Percentiles rank a stretch among this genome's conserved stretches.
Conservation (phyloP, 1,140 invertebrate species). For the Episyrphus balteatus region DNA sequence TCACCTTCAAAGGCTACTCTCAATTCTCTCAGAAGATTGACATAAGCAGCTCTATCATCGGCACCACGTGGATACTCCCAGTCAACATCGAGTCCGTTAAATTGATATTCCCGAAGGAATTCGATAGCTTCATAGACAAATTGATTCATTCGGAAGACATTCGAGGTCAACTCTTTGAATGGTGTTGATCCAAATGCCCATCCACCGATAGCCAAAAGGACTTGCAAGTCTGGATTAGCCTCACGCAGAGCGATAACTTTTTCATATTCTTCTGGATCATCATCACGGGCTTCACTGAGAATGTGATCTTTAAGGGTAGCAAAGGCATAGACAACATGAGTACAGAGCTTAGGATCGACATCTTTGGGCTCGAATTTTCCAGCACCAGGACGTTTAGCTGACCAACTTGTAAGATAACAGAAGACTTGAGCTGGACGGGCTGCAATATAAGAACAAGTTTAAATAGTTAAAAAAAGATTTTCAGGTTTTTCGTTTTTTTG, state of each 20-base stretch:
- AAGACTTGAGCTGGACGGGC: conserved; percentile 72
- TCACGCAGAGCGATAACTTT: conserved; percentile 72
- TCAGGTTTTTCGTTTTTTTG: too few species aligned
- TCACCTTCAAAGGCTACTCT: conserved; percentile 83
- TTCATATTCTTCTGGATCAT: conserved; percentile 75
- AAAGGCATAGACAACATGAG: conserved; percentile 88
- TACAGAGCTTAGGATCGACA: conserved; percentile 78
- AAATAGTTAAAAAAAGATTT: background rate
- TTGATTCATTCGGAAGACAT: conserved; percentile 85
- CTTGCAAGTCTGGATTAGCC: conserved; percentile 82
- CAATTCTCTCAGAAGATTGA: conserved; percentile 66
- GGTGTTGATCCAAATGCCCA: conserved; percentile 89
- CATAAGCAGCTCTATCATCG: conserved; percentile 72
- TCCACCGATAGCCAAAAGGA: conserved; percentile 83
- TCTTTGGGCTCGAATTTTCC: conserved; percentile 81
- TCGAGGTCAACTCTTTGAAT: conserved; percentile 84
- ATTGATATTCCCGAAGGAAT: conserved; percentile 81
- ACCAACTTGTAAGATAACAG: conserved; percentile 93
- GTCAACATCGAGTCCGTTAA: conserved; percentile 86
- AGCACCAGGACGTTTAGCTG: conserved; percentile 71
- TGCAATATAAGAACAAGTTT: conserved; percentile 34
- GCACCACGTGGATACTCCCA: conserved; percentile 92
- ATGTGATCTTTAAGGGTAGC: conserved; percentile 77
- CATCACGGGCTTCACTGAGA: conserved; percentile 62
- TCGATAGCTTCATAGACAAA: conserved; percentile 91